Percentiles rank a stretch among this genome's conserved stretches.
Conservation (phyloP, 2,888 invertebrate genomes). For the Phymatocera aterrima region DNA sequence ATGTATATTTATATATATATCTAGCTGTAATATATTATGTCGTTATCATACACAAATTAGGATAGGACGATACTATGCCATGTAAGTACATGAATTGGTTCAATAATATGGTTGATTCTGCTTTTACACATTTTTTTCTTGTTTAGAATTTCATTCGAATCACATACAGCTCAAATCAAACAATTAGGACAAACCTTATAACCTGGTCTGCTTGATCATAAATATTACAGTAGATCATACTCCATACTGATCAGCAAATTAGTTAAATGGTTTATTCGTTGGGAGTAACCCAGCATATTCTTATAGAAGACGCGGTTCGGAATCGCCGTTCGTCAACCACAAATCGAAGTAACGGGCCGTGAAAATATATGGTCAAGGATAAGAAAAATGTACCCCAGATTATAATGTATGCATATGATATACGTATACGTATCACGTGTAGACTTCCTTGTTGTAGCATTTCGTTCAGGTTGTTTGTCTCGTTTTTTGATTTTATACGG, state of each 20-base stretch:
- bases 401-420: too few species aligned
- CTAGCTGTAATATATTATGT: too few species aligned
- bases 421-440: background rate
- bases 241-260: background rate
- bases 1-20: background rate
- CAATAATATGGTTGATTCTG: background rate
- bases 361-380: background rate
- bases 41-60: background rate
- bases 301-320: background rate
- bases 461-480: slow-evolving; percentile 2
- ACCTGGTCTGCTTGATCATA: background rate
- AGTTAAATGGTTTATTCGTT: background rate
- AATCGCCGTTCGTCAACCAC: background rate
- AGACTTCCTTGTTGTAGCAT: slow-evolving; percentile 3
- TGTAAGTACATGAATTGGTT: background rate
- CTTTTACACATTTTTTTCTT: background rate
- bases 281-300: background rate
- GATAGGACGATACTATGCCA: background rate
- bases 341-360: background rate
- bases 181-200: background rate
- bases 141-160: background rate
- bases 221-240: too few species aligned
- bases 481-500: slow-evolving; percentile 62
- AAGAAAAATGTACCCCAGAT: too few species aligned
- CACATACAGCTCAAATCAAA: background rate